phyloP scores from a whole-genome alignment of 2,888 invertebrate species.

The Lasioglossum vierecki region DNA sequence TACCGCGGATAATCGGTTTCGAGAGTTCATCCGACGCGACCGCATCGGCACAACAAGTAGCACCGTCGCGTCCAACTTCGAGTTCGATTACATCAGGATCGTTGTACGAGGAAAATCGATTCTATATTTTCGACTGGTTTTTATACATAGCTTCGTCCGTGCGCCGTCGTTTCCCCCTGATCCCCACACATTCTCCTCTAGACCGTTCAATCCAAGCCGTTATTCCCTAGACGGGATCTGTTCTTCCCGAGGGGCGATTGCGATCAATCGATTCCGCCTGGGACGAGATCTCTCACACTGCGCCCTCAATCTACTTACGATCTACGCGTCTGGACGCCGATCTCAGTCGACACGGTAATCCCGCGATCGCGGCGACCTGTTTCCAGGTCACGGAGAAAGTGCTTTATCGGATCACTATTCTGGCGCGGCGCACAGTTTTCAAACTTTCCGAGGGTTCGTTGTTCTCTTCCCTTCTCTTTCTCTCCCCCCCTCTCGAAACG shows the following conservation, averaged over 20 bases:
- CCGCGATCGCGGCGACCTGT: slow-evolving; percentile 3
- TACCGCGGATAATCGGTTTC: background rate
- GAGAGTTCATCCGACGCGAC: background rate
- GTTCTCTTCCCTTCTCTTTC: background rate
- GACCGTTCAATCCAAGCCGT: background rate
- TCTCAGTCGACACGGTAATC: background rate
- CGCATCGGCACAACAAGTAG: background rate
- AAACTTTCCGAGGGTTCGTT: slow-evolving; percentile 7
- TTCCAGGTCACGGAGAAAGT: background rate
- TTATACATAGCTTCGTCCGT: background rate
- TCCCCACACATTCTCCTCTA: background rate
- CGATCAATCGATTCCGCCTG: background rate
- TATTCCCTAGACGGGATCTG: background rate
- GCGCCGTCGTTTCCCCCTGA: background rate
- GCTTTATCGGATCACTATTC: background rate
- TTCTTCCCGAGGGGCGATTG: background rate
- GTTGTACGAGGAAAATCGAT: background rate
- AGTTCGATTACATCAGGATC: background rate
- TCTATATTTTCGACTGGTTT: background rate
- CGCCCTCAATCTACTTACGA: slow-evolving; percentile 38
- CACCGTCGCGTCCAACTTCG: background rate
- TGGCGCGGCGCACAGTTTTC: slow-evolving; percentile 10
- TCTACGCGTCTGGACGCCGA: background rate
- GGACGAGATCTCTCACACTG: background rate
- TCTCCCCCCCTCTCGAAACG: background rate